phyloP scores from a whole-genome alignment of 2,113 vertebrate species.

The Lophochroa leadbeateri region DNA sequence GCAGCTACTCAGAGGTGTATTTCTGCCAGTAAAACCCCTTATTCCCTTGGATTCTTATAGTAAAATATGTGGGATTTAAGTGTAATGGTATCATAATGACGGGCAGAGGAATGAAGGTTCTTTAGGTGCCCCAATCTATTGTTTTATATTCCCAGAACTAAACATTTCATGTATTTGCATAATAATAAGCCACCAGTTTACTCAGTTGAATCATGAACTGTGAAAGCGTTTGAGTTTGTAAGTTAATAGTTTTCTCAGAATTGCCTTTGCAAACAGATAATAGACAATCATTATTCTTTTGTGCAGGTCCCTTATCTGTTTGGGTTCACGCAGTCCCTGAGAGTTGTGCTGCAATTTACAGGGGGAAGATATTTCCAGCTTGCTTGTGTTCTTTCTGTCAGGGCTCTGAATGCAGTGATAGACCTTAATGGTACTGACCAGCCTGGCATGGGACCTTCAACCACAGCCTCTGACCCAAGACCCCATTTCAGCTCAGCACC shows the following conservation, averaged over 20 bases:
- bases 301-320: background rate
- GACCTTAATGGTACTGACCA: background rate
- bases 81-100: background rate
- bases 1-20: background rate
- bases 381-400: background rate
- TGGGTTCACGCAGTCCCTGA: background rate
- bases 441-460: background rate
- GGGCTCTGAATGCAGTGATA: background rate
- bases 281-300: background rate
- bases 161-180: background rate
- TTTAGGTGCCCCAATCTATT: background rate
- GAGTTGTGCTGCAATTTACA: background rate
- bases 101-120: background rate
- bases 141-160: slow-evolving; percentile 13
- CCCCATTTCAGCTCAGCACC: background rate
- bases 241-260: slow-evolving; percentile 16
- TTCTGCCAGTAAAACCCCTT: background rate
- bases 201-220: background rate
- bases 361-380: background rate
- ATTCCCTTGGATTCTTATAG: background rate
- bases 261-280: background rate
- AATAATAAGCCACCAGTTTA: background rate
- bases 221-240: slow-evolving; percentile 2
- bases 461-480: background rate
- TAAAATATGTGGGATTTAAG: background rate